Percentiles rank a stretch among this genome's conserved stretches.
Evolutionary conservation across 2,113 vertebrate species (phyloP).

Genomic region (Aramus guarauna): DNA sequence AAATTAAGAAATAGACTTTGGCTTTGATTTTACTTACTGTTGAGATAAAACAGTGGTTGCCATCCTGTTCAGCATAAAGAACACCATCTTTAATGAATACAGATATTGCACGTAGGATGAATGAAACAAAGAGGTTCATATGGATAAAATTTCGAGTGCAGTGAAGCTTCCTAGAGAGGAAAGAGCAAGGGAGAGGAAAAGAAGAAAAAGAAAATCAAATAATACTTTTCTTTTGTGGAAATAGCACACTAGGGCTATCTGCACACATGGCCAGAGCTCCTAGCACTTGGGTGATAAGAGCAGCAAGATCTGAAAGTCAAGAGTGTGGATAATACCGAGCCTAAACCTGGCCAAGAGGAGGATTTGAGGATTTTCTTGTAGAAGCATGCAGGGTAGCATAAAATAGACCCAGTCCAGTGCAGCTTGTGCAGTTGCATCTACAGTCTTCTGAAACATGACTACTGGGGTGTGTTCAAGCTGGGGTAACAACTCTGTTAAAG

Average conservation of each 20-base stretch:
- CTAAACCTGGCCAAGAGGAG: not conserved
- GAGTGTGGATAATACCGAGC: not conserved
- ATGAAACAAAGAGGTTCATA: slow-evolving; percentile 97
- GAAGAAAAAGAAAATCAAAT: not conserved
- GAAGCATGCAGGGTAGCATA: not conserved
- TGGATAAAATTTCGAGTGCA: slow-evolving; percentile 99
- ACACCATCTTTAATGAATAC: slow-evolving; percentile 98
- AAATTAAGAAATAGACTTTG: not conserved
- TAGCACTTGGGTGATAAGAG: not conserved
- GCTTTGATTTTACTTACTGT: slow-evolving; percentile 72
- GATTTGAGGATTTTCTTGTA: not conserved
- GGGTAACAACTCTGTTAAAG: not conserved
- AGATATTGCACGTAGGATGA: slow-evolving; percentile 94
- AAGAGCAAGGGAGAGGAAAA: not conserved
- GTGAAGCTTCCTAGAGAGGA: slow-evolving; percentile 87
- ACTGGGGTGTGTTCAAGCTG: not conserved
- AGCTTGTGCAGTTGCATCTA: not conserved
- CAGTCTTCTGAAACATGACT: not conserved
- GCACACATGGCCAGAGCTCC: not conserved
- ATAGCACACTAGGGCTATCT: not conserved
- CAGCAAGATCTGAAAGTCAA: not conserved
- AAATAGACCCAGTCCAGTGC: not conserved
- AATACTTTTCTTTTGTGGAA: not conserved
- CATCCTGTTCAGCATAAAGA: slow-evolving; percentile 90
- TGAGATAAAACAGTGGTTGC: slow-evolving; percentile 87